Evolutionary conservation across 2,113 vertebrate species (phyloP), one percentile per base, ranked within the genome.

Genomic region (Pterophyllum scalare): DNA sequence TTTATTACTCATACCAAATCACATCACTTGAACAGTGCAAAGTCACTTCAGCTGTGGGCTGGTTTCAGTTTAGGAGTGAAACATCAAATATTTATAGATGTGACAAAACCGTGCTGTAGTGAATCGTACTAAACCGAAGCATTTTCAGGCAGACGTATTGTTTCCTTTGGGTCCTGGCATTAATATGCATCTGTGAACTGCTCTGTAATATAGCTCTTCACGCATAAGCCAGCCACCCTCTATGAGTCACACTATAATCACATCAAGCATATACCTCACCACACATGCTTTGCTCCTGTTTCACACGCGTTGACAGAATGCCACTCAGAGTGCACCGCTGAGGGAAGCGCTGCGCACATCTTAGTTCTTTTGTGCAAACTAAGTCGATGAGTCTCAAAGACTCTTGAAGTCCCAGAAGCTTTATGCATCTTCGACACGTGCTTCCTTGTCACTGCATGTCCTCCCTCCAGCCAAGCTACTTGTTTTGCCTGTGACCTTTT

Each of bases 401-500:
- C 87, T 82, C 70, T 58, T 43, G n/a, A 81, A 80, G 85, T 91
- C 87, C 83, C 86, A 72, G 35, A 56, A 67, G 80, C 84, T 88
- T 83, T 79, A 3, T 61, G 80, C 75, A 49, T 90, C 92, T 92
- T 89, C 78, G 56, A 82, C 88, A 85, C 64, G 77, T 86, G 91
- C 89, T 72, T 92, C 89, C 89, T 82, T 79, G 85, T 90, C 89
- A 80, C 82, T 87, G 88, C 91, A 81, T 86, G 85, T 91, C 89
- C 86, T 84, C 87, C 93, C 91, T 89, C 82, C 79, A 92, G 93
- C 91, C 86, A 80, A 77, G 90, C 84, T 82, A 82, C 72, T 87
- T 92, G 92, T 89, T 93, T 92, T 92, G 91, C 84, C 89, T 75
- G 84, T 95, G 94, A 95, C 94, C 94, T 95, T 95, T 94, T 77